phyloP scores from a whole-genome alignment of 2,797 vertebrate genomes.

The Artibeus lituratus region DNA sequence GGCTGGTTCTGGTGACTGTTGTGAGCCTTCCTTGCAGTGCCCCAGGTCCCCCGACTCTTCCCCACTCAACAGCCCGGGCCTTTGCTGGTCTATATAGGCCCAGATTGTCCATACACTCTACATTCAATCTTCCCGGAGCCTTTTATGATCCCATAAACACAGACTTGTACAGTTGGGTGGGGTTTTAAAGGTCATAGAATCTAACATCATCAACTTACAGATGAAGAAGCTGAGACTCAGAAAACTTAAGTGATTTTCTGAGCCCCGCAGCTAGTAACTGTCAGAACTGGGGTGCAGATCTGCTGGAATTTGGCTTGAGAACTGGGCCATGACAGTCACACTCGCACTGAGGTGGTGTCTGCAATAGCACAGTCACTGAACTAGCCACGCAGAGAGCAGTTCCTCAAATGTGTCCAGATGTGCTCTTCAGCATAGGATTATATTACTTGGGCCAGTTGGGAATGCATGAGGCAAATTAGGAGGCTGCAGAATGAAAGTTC shows the following conservation, averaged over 20 bases:
- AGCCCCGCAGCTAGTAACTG: not conserved
- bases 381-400: not conserved
- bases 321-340: not conserved
- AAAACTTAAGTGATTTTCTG: not conserved
- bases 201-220: not conserved
- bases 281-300: not conserved
- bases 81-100: not conserved
- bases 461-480: conserved; percentile 35
- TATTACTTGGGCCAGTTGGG: not conserved
- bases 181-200: not conserved
- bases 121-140: not conserved
- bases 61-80: not conserved
- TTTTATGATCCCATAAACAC: not conserved
- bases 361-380: not conserved
- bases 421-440: not conserved
- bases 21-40: no score
- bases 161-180: not conserved
- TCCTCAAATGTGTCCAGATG: not conserved
- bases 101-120: not conserved
- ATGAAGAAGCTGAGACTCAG: not conserved
- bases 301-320: not conserved
- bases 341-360: not conserved
- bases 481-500: conserved; percentile 18
- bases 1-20: not conserved
- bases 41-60: not conserved